Evolutionary conservation across 2,888 invertebrate genomes (phyloP), one percentile per base, ranked within the genome.

Genomic region (Lepidocyrtoides sp.): DNA sequence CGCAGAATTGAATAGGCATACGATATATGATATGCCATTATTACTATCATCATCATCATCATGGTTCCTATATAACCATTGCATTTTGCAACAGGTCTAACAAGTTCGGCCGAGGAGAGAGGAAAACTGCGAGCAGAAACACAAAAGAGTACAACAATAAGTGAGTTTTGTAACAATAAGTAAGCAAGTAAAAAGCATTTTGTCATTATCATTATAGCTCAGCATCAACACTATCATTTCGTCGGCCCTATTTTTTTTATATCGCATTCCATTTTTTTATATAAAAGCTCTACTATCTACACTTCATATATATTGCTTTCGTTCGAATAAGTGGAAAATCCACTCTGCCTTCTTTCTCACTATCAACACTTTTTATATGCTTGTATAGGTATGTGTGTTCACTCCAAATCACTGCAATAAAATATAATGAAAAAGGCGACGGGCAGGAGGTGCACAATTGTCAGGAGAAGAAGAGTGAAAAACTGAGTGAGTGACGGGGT

Each of bases 121-220:
- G 44, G n/a, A 10, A 17, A 20, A n/a, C n/a, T n/a, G n/a, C n/a
- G n/a, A n/a, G n/a, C 5, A 44, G 14, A 44, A 23, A n/a, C n/a
- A n/a, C n/a, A n/a, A 72, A 72, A 20, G 26, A 44, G 57, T n/a
- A 20, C 57, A 57, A 20, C 57, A 44, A n/a, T 44, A 72, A 14
- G n/a, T n/a, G n/a, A 51, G 32, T 36, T 66, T 66, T 10, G 36
- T 36, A 36, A 66, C 36, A 36, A 36, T 66, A 36, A 66, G 57
- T 20, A 57, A 66, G 57, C 10, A 57, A 66, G 41, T 72, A 44
- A 72, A 72, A 36, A 72, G 72, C 72, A 72, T 72, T 72, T 72
- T 12, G 41, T 36, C 72, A 44, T 72, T 72, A 72, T 36, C 66
- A 66, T 66, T 66, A 66, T 7, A 1, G 57, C 66, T 8, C 17